phyloP scores from a whole-genome alignment of 1,140 invertebrate genomes.

The Pararge aegeria region DNA sequence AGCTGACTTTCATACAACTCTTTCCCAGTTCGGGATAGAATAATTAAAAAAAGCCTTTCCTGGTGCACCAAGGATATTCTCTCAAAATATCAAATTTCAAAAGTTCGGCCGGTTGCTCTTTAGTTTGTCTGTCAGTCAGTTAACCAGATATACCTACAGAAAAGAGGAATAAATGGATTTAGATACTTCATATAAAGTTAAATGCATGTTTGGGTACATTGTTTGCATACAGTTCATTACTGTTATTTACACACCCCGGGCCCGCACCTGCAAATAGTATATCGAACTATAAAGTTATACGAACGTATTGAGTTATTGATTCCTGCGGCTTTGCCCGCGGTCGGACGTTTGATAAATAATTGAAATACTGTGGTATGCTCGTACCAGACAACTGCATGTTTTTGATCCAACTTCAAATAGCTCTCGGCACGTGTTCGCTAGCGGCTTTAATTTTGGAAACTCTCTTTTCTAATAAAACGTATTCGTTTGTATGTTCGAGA shows the following conservation, averaged over 20 bases:
- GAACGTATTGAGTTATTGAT: conserved; percentile 29
- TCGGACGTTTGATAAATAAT: conserved; percentile 31
- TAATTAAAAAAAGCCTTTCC: no score
- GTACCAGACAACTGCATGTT: conserved; percentile 17
- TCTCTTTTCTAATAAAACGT: not conserved
- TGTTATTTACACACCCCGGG: conserved; percentile 1
- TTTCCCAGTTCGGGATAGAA: no score
- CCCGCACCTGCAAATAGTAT: not conserved
- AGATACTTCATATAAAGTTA: no score
- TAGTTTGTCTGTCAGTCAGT: no score
- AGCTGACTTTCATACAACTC: no score
- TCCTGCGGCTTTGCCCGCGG: conserved; percentile 29
- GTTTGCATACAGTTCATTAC: not conserved
- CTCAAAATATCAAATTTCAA: no score
- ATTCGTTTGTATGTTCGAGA: not conserved
- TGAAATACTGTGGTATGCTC: conserved; percentile 26
- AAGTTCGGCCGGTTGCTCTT: no score
- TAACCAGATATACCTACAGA: no score
- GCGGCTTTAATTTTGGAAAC: not conserved
- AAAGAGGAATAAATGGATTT: no score
- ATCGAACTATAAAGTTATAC: not conserved
- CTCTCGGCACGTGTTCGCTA: conserved; percentile 13
- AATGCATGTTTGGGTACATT: not conserved
- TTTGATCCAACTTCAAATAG: conserved; percentile 21
- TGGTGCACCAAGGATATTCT: no score